Base-by-base conservation (phyloP, 1,140 invertebrate genomes). In the Drosophila pectinifera region DNA sequence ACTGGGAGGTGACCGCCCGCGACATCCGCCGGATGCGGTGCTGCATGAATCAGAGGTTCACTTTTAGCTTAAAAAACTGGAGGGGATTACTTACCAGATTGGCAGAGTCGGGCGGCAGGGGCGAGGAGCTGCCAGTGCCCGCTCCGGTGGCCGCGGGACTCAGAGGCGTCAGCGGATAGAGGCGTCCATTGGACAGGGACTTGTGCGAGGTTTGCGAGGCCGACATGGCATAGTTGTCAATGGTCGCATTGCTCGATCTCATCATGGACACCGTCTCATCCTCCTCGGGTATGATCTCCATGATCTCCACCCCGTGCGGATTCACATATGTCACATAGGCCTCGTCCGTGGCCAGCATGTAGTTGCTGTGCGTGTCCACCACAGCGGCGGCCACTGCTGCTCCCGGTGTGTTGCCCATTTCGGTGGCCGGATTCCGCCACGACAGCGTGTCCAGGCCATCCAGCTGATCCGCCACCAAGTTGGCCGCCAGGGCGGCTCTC, bases 231-330 rank as follows among this genome's bases (percentile, higher is more conserved):
- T 86, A 91, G 38, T 92, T 92, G 43, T 92, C 89, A 10, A 92
- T 92, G 20, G 91, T 92, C 7, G 86, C 89, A 46, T 78, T 89
- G 53, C 91, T 92, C 6, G 91, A 90, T 11, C 91, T 80, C 74
- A 92, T 83, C 26, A 91, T 82, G 34, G 91, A 92, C 24, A 91
- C 67, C 16, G 74, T 92, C 41, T 92, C 91, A 42, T 92, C 91
- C 70, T 92, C 91, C 63, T 92, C 91, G 39, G 91, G 91, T 57
- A 92, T 92, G 11, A 92, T 92, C 54, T 92, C 91, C 91, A 92
- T 92, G 10, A 92, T 92, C 55, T 92, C 91, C 13, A 92, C 91
- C 10, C 91, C 91, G 61, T 92, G 91, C n/a, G 91, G 90, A 79
- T 92, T 92, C 18, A 92, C 76, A 42, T 89, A 92, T 4, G 91